Evolutionary conservation across 2,888 invertebrate species (phyloP).

Genomic region (Melanargia galathea): DNA sequence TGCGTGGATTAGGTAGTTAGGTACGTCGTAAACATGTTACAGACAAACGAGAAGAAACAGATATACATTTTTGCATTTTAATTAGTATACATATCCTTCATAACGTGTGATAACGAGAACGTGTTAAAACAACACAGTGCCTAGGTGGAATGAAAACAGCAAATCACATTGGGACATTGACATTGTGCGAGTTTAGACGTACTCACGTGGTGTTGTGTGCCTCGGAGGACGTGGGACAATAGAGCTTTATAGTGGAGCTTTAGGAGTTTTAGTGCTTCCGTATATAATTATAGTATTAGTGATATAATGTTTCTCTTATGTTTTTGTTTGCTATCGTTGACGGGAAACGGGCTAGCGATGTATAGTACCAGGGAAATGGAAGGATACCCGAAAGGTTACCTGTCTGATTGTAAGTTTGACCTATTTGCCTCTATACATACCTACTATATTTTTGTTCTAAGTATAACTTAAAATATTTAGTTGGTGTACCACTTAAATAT

Average conservation of each 20-base stretch:
- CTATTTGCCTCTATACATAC: neutral
- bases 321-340: constrained; percentile 40
- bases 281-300: neutral
- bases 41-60: neutral
- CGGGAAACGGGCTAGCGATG: constrained; percentile 45
- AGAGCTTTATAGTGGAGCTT: neutral
- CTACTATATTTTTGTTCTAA: too few species aligned
- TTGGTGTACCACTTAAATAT: neutral
- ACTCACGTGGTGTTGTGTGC: neutral
- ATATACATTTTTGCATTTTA: too few species aligned
- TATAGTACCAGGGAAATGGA: constrained; percentile 57
- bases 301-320: constrained; percentile 25
- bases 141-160: constrained; percentile 11
- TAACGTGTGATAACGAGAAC: constrained; percentile 7
- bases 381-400: constrained; percentile 61
- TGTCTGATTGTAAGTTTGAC: constrained; percentile 61
- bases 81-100: neutral
- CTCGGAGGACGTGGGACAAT: neutral
- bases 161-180: constrained; percentile 23
- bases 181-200: constrained; percentile 28
- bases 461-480: neutral
- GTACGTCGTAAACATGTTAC: too few species aligned
- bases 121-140: neutral
- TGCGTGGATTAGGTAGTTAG: too few species aligned
- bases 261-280: neutral